Percentiles rank a stretch among this genome's conserved stretches.
These are phyloP conservation scores for Cecidostiba fungosa DNA, from an alignment of 2,888 invertebrate genomes.

Conservation along the genomic window DNA sequence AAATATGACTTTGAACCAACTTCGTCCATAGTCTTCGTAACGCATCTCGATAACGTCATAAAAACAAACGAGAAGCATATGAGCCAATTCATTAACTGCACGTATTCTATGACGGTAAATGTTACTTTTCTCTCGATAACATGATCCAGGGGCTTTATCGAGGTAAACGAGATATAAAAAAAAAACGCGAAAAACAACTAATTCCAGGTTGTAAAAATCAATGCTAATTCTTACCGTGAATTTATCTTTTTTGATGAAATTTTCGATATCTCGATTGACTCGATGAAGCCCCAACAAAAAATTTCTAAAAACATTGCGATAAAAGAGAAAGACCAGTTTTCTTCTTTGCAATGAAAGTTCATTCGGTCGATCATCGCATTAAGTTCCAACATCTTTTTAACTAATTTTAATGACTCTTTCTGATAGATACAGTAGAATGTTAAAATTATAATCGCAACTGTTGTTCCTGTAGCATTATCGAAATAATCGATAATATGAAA, in stretches of 20 bases:
- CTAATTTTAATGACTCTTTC: neutral
- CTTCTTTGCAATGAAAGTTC: neutral
- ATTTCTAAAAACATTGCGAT: neutral
- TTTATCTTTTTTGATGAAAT: no score
- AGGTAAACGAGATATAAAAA: no score
- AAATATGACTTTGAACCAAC: constrained; percentile 32
- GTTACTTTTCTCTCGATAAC: constrained; percentile 25
- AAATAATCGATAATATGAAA: constrained; percentile 40
- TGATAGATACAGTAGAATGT: neutral
- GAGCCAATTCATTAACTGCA: constrained; percentile 7
- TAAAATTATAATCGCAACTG: neutral
- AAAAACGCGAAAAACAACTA: constrained; percentile 21
- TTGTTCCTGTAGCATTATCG: constrained; percentile 16
- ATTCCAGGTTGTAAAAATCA: no score
- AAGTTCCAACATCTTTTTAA: neutral
- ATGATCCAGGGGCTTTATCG: no score
- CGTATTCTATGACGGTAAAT: constrained; percentile 16
- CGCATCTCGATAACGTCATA: constrained; percentile 8
- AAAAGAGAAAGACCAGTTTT: neutral
- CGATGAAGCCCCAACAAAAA: neutral
- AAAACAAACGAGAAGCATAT: constrained; percentile 12
- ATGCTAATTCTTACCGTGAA: no score
- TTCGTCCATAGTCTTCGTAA: constrained; percentile 21
- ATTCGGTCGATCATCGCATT: neutral
- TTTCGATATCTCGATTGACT: no score